Evolutionary conservation across 2,888 invertebrate species (phyloP), one percentile per base, ranked within the genome.

Genomic region (Agrilus mali): DNA sequence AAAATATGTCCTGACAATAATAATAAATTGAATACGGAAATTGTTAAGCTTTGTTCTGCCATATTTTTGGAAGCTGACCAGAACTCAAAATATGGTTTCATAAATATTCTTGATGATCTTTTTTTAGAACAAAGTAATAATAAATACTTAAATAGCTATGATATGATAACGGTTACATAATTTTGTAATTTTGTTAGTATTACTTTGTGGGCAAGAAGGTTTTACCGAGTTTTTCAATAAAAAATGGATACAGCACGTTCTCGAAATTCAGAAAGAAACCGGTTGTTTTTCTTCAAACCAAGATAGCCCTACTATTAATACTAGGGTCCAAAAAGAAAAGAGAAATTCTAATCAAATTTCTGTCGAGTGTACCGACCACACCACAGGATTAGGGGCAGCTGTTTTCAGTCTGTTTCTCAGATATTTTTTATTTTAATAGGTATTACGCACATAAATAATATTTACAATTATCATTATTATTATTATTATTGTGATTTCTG

Each of bases 171-270:
- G n/a, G n/a, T n/a, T n/a, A n/a, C n/a, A n/a, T n/a, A n/a, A n/a
- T n/a, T n/a, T n/a, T n/a, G n/a, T n/a, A n/a, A n/a, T n/a, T n/a
- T n/a, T n/a, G n/a, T n/a, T 47, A 72, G 72, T 72, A 44, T 54
- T 65, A 22, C 51, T 73, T 4, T 73, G 73, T 49, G 70, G 71
- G 2, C 63, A 66, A 51, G 68, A 70, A 53, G 72, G 72, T n/a
- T 70, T 61, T 46, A 44, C 58, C 1, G 69, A 72, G 47, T 72
- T 72, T 51, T 49, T 66, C 1, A 51, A 54, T 12, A 44, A 51
- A 10, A 56, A 56, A 39, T 68, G 67, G 55, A 57, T 64, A 13
- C 53, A 59, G 15, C 50, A 62, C 41, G 58, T 71, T 22, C 45
- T 68, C 7, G 53, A 53, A 5, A 69, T 68, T 65, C 64, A 67